A percentile compares a stretch with the other conserved stretches of the same genome.
phyloP scores from a whole-genome alignment of 2,888 invertebrate species.

The Ophion ellenae region DNA sequence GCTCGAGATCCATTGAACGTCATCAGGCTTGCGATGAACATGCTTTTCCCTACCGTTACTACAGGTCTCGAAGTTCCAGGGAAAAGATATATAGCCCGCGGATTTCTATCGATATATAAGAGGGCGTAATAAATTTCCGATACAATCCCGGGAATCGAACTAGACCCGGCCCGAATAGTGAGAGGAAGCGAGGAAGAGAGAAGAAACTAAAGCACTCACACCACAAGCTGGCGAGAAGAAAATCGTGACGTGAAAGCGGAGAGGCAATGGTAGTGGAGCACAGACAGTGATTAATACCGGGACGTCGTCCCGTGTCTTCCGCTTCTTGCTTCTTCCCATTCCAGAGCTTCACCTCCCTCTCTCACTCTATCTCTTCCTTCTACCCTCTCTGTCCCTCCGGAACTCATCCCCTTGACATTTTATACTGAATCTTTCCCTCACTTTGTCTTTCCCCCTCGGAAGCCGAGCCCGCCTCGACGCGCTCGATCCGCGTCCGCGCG shows the following conservation, averaged over 20 bases:
- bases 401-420: constrained; percentile 60
- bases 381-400: constrained; percentile 56
- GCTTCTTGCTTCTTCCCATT: constrained; percentile 71
- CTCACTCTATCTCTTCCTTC: constrained; percentile 68
- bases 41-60: background rate
- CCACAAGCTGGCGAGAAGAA: constrained; percentile 66
- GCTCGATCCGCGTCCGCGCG: constrained; percentile 72
- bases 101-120: constrained; percentile 39
- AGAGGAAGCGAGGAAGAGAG: constrained; percentile 36
- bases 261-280: constrained; percentile 63
- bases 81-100: constrained; percentile 17
- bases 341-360: constrained; percentile 68
- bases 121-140: constrained; percentile 66
- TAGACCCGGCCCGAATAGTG: constrained; percentile 59
- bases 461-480: constrained; percentile 64
- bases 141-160: constrained; percentile 68
- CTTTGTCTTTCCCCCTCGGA: constrained; percentile 1
- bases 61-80: background rate
- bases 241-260: constrained; percentile 72
- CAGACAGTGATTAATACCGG: constrained; percentile 83
- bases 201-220: constrained; percentile 51
- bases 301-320: constrained; percentile 81
- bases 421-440: constrained; percentile 63
- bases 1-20: background rate
- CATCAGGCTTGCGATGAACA: background rate